These are phyloP conservation scores for Apoderus coryli DNA, from an alignment of 2,888 invertebrate genomes.

Conservation along the genomic window DNA sequence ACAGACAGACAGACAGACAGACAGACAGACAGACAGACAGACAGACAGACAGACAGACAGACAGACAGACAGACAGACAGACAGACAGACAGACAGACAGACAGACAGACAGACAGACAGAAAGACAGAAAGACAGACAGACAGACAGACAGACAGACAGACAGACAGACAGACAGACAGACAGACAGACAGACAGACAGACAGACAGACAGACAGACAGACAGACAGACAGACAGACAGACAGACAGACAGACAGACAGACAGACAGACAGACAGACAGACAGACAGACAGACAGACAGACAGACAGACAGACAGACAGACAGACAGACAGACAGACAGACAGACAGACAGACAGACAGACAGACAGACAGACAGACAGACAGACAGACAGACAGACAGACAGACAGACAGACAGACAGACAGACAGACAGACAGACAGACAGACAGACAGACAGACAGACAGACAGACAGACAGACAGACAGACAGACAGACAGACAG, in stretches of 20 bases:
- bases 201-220: constrained; percentile 9
- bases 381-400: constrained; percentile 11
- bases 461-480: constrained; percentile 11
- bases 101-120: no score
- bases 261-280: constrained; percentile 11
- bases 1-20: constrained; percentile 9
- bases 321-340: constrained; percentile 10
- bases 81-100: constrained; percentile 10
- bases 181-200: constrained; percentile 10
- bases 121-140: no score
- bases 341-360: constrained; percentile 11
- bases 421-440: constrained; percentile 10
- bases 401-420: constrained; percentile 11
- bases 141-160: constrained; percentile 12
- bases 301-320: constrained; percentile 9
- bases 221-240: constrained; percentile 11
- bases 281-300: constrained; percentile 12
- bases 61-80: constrained; percentile 9
- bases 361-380: constrained; percentile 11
- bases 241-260: constrained; percentile 12
- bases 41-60: constrained; percentile 9
- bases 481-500: no score
- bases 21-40: constrained; percentile 9
- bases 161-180: constrained; percentile 12
- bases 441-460: constrained; percentile 12